Evolutionary conservation across 2,797 vertebrate species (phyloP), one percentile per base, ranked within the genome.

Genomic region (Pipistrellus pipistrellus): DNA sequence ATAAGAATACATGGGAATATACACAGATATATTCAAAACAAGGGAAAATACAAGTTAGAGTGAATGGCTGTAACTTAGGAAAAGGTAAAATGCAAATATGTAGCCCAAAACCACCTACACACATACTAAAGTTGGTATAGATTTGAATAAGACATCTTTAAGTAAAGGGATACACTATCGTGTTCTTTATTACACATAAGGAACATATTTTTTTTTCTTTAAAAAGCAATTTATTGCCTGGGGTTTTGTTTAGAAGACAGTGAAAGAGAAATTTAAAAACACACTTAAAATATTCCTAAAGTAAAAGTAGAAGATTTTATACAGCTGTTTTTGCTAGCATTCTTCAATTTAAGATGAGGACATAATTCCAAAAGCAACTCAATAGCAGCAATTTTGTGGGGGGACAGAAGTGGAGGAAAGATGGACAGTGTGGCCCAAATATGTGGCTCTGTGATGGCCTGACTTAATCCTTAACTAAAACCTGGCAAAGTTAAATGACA

Each of bases 291-390:
- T 73, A 21, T 78, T 11, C 62, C 66, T 59, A 57, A 86, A 57
- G 48, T 83, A 88, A 97, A 83, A 66, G 18, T 64, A 64, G 18
- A 75, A 82, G 48, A 78, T 93, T 72, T 93, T 88, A 48, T 62
- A 81, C 3, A 68, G n/a, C 21, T 46, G 32, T 92, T 90, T 94
- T 80, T 86, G 51, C 17, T 66, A 38, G 10, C 66, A 30, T 41
- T 88, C 46, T 66, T 92, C 68, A 78, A 73, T 73, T 92, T 59
- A 90, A 92, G 23, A 88, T 15, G 38, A 89, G 69, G 86, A 89
- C 46, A 69, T 62, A 55, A 80, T 94, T 68, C 41, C 71, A 69
- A 51, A 92, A 94, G 82, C 21, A 89, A 55, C 51, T 55, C 77
- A 87, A 32, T 90, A 91, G 64, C 8, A 88, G 44, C n/a, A 46